phyloP scores from a whole-genome alignment of 2,888 invertebrate genomes.

The Automeris io region DNA sequence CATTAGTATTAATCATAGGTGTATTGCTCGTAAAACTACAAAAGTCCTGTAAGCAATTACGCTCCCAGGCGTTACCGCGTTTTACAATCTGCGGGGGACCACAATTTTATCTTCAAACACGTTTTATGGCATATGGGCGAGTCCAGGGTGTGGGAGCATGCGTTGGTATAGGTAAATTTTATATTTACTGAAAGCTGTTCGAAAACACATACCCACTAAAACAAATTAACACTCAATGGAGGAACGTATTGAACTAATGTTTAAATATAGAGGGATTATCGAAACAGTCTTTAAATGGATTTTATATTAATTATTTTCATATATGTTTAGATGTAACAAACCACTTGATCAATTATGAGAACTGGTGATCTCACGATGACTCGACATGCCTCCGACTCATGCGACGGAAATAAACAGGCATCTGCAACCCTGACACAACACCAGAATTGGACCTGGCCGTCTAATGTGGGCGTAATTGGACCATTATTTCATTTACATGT shows the following conservation, averaged over 20 bases:
- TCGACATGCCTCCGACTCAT: constrained; percentile 58
- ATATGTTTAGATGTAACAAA: constrained; percentile 11
- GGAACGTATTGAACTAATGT: background rate
- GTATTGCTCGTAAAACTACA: constrained; percentile 10
- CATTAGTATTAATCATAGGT: constrained; percentile 6
- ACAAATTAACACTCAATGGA: background rate
- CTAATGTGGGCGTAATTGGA: constrained; percentile 9
- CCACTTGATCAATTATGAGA: constrained; percentile 32
- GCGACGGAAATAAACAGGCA: constrained; percentile 53
- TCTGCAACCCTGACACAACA: constrained; percentile 38
- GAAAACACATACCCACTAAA: background rate
- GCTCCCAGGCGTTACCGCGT: constrained; percentile 26
- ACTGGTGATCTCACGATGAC: constrained; percentile 64
- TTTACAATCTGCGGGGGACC: constrained; percentile 37
- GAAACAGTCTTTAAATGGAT: background rate
- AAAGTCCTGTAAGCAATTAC: constrained; percentile 14
- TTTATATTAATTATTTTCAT: constrained; percentile 10
- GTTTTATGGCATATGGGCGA: constrained; percentile 21
- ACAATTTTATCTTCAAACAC: constrained; percentile 25
- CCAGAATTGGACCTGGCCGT: constrained; percentile 37
- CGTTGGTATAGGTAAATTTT: constrained; percentile 4
- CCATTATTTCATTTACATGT: constrained; percentile 7
- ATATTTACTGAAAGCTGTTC: background rate
- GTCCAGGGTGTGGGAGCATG: constrained; percentile 5
- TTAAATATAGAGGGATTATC: background rate